Percentiles rank a stretch among this genome's conserved stretches.
Conservation (phyloP, 37 sponge, comb jelly and placozoan species). For the Cliona cf. orientalis region DNA sequence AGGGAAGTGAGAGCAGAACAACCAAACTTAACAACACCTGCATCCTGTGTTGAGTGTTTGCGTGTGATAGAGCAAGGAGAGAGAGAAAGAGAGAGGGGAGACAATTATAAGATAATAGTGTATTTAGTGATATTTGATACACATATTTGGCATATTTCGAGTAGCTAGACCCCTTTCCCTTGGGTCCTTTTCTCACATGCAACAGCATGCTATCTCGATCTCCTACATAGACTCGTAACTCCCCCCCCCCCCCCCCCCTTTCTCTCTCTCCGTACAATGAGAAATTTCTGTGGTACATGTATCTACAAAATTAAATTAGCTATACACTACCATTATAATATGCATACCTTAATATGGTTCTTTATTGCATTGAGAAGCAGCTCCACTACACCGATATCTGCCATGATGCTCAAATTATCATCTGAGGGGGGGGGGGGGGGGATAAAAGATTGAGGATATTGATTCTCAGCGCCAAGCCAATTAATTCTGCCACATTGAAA, state of each 20-base stretch:
- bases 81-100: neutral
- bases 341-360: conserved; percentile 35
- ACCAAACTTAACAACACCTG: conserved; percentile 58
- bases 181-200: neutral
- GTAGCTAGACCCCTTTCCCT: neutral
- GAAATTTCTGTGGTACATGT: too few species aligned
- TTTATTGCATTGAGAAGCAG: conserved; percentile 27
- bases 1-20: conserved; percentile 56
- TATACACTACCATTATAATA: too few species aligned
- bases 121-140: too few species aligned
- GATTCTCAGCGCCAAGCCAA: too few species aligned
- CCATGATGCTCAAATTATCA: conserved; percentile 38
- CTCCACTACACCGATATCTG: conserved; percentile 41
- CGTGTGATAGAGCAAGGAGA: neutral
- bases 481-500: too few species aligned
- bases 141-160: too few species aligned
- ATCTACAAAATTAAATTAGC: too few species aligned
- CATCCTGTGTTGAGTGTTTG: conserved; percentile 24
- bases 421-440: conserved; percentile 25
- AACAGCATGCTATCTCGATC: neutral
- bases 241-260: too few species aligned
- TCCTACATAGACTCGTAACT: too few species aligned
- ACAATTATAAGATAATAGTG: neutral
- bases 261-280: too few species aligned
- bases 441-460: too few species aligned